Base-by-base conservation (phyloP, 2,113 vertebrate species). In the Ardeotis arabs region DNA sequence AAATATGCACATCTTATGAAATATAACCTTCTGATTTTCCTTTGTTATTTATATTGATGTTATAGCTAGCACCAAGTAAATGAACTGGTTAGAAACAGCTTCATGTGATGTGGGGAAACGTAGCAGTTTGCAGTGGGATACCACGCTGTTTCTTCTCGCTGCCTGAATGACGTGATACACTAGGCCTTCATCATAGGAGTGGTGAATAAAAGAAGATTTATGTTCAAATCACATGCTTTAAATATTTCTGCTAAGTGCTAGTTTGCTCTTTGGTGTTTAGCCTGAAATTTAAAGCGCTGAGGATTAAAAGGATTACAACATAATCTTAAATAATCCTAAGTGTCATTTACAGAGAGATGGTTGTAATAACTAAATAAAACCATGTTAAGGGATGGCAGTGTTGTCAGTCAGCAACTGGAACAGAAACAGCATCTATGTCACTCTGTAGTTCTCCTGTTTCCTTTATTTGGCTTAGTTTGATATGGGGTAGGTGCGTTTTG, bases 281-380 rank as follows among this genome's bases (percentile, higher is more conserved):
- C 98, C 98, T 99, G 99, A 99, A 99, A 99, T 99, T 99, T 99
- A 99, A 99, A 99, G 99, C 98, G 98, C 98, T 97, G 97, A 98
- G 99, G 99, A 99, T 99, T 99, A 99, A 99, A 99, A 98, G 99
- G 99, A 99, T 99, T 99, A 99, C 99, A 99, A 99, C 99, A 99
- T 99, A 99, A 99, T 99, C 99, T 99, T 98, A 99, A 99, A 99
- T 99, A 99, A 99, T 99, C 99, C 99, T 99, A 99, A 99, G 98
- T 99, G 99, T 99, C 99, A 99, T 98, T 98, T 99, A 99, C 98
- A 98, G 98, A 98, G 98, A 98, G 98, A 98, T 97, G 98, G 98
- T 98, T 98, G 98, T 99, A 99, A 99, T 99, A 99, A 99, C 98
- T 97, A 98, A 98, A 98, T 98, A 98, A 99, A 98, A 98, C 98